Base-by-base conservation (phyloP, 2,888 invertebrate genomes). In the Brenthis ino region DNA sequence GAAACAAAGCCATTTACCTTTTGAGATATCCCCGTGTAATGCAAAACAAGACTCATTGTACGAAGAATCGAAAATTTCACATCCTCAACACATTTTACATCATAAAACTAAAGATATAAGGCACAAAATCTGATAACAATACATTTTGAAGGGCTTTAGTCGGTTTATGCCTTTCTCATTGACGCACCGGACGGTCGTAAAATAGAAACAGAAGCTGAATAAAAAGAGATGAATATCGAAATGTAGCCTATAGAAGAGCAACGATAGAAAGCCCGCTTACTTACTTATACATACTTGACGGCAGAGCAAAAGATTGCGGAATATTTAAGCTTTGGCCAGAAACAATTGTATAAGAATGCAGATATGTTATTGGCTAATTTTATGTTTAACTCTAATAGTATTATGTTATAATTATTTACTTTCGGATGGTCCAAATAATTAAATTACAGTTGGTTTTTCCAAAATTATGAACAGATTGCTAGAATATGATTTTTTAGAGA, bases 221-320 rank as follows among this genome's bases (percentile, higher is more conserved):
- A 87, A 88, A 89, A 88, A 84, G 82, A 85, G 88, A 89, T 88
- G 88, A 89, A 90, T 89, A 87, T 88, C 84, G 85, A 82, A 85
- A 90, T 87, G 88, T 85, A 85, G 84, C 85, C 86, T 88, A 85
- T 85, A 58, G 43, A 53, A 54, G 24, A 69, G 58, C 64, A 57
- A 65, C 58, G 66, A 67, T 68, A 64, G 50, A 64, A 68, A 68
- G 56, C 8, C 53, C 61, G 68, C 56, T 65, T 70, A 70, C 56
- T 65, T 70, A 68, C 57, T 56, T 55, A 65, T 71, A 57, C 68
- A 65, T 63, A 65, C 68, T 70, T 67, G 70, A 67, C 69, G 64
- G 57, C 37, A 57, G 6, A 13, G 43, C 20, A 28, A 4, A 58
- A 8, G 48, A 48, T 58, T 43, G 37, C 37, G 37, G 37, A 43